phyloP scores from a whole-genome alignment of 2,113 vertebrate species.

The Progne subis region DNA sequence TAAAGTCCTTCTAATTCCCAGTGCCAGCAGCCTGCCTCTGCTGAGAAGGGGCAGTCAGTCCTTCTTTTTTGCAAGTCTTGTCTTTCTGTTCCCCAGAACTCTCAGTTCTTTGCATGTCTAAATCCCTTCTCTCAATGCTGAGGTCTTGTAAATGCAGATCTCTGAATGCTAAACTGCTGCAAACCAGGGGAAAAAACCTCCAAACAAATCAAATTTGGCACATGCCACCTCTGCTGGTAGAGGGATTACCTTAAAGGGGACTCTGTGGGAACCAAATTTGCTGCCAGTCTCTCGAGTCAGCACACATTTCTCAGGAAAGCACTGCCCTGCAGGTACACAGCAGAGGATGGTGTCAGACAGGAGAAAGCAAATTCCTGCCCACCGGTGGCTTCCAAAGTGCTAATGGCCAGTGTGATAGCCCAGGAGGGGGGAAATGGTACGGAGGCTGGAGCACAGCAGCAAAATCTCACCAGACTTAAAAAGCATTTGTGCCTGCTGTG shows the following conservation, averaged over 20 bases:
- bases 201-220: neutral
- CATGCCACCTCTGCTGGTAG: neutral
- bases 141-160: neutral
- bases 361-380: neutral
- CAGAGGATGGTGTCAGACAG: neutral
- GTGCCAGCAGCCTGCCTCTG: neutral
- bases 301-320: neutral
- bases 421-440: neutral
- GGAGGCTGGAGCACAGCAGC: neutral
- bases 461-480: neutral
- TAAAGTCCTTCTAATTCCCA: neutral
- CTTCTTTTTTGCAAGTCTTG: neutral
- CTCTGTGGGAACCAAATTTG: neutral
- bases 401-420: neutral
- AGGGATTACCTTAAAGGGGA: neutral
- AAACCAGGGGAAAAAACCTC: neutral
- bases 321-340: neutral
- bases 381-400: neutral
- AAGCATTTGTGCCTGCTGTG: constrained; percentile 16
- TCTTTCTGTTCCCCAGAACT: neutral
- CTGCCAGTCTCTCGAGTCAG: neutral
- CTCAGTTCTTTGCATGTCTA: neutral
- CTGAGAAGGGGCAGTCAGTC: neutral
- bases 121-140: neutral
- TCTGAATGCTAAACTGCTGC: neutral